Evolutionary conservation across 2,797 vertebrate species (phyloP).

Genomic region (Pachyuromys duprasi): DNA sequence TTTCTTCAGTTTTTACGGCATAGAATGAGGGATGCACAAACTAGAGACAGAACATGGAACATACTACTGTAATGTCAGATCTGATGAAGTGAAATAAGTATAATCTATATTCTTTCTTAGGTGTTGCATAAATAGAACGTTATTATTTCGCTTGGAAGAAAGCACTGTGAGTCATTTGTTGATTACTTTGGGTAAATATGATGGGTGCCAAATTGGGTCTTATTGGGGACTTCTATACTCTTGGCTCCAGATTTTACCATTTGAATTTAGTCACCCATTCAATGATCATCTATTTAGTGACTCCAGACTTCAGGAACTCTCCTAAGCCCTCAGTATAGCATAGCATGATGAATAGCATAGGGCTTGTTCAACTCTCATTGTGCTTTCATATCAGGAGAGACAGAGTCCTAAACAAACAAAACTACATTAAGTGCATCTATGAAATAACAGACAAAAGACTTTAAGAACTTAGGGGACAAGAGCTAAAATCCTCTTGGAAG

Average conservation of each 20-base stretch:
- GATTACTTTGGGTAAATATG: not conserved
- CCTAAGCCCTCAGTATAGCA: constrained; percentile 16
- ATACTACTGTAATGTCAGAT: not conserved
- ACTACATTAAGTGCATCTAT: not conserved
- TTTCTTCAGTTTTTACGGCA: not conserved
- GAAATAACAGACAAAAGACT: not conserved
- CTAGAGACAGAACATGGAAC: not conserved
- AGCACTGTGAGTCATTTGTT: not conserved
- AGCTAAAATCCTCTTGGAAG: not conserved
- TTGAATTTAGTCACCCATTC: not conserved
- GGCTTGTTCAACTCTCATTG: not conserved
- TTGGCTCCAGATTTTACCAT: not conserved
- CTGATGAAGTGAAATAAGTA: not conserved
- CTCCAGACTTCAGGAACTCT: not conserved
- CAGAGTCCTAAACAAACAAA: constrained; percentile 12
- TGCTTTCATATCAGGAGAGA: not conserved
- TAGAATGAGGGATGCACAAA: not conserved
- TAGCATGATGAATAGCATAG: not conserved
- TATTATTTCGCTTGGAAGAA: not conserved
- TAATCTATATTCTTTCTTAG: not conserved
- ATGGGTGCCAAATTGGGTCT: not conserved
- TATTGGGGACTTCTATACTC: not conserved
- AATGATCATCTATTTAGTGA: not conserved
- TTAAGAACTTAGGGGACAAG: not conserved
- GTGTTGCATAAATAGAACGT: not conserved